Conservation (phyloP, 2,888 invertebrate genomes). For the Drosophila robusta region DNA sequence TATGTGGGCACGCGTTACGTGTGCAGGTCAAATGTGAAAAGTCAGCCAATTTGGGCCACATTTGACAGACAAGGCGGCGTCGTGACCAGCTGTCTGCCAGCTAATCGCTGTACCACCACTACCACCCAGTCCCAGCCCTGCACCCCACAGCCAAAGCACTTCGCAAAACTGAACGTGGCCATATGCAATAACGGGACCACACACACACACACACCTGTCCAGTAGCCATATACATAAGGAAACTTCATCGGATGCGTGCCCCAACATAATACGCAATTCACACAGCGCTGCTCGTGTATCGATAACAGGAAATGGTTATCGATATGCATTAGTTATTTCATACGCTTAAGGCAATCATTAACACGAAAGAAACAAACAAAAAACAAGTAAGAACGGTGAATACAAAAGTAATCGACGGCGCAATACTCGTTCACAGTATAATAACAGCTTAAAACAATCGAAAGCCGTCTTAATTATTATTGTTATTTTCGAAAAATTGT, state of each 20-base stretch:
- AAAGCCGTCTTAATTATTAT: no score
- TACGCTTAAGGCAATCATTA: no score
- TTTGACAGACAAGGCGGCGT: conserved; percentile 72
- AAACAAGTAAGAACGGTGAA: not conserved
- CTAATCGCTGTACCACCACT: conserved; percentile 26
- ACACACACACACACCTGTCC: not conserved
- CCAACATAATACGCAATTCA: not conserved
- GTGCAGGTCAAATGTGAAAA: conserved; percentile 79
- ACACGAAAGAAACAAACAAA: not conserved
- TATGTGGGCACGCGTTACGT: conserved; percentile 60
- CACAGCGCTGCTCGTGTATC: not conserved
- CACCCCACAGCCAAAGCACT: conserved; percentile 2
- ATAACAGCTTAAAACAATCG: no score
- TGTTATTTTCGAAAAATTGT: no score
- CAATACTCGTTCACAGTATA: no score
- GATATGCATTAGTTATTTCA: not conserved
- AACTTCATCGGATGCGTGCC: not conserved
- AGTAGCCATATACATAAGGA: not conserved
- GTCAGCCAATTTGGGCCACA: conserved; percentile 76
- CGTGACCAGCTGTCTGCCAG: conserved; percentile 48
- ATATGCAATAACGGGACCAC: not conserved
- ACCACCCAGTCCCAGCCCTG: not conserved
- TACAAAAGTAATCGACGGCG: no score
- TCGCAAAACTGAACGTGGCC: conserved; percentile 26
- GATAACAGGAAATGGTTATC: not conserved